Conservation (phyloP, 2,888 invertebrate species). For the Pegoplata infirma region DNA sequence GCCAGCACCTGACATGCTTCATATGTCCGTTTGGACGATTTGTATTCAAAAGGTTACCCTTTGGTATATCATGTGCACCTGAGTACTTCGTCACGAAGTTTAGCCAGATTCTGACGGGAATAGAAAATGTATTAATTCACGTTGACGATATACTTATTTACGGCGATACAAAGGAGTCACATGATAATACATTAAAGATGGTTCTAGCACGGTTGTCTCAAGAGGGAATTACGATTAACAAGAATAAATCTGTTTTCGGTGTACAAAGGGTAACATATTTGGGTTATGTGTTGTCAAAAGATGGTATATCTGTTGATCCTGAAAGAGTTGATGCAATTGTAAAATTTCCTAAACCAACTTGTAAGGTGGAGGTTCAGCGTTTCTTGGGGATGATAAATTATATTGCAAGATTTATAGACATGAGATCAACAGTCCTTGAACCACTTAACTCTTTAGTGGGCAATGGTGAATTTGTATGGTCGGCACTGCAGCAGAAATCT, state of each 20-base stretch:
- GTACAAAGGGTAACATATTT: conserved; percentile 14
- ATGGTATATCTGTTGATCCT: conserved; percentile 8
- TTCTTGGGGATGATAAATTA: conserved; percentile 47
- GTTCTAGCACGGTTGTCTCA: neutral
- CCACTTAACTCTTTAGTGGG: conserved; percentile 7
- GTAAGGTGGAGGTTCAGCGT: conserved; percentile 35
- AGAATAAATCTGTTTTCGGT: conserved; percentile 13
- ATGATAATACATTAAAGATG: conserved; percentile 5
- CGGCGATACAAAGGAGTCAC: neutral
- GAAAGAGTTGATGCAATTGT: neutral
- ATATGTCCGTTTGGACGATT: conserved; percentile 22
- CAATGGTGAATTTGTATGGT: conserved; percentile 8
- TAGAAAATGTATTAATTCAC: conserved; percentile 8
- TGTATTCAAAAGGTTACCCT: conserved; percentile 13
- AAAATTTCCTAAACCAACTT: conserved; percentile 16
- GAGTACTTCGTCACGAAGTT: conserved; percentile 19
- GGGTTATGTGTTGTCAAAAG: neutral
- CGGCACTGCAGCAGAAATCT: conserved; percentile 5
- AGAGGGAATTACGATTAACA: conserved; percentile 36
- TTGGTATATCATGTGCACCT: conserved; percentile 15
- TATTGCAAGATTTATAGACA: conserved; percentile 12
- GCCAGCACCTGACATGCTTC: conserved; percentile 19
- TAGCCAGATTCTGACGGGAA: neutral
- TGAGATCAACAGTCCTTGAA: conserved; percentile 13
- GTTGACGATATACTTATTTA: conserved; percentile 24